Conservation (phyloP, 2,888 invertebrate species). For the Cheilosia scutellata region DNA sequence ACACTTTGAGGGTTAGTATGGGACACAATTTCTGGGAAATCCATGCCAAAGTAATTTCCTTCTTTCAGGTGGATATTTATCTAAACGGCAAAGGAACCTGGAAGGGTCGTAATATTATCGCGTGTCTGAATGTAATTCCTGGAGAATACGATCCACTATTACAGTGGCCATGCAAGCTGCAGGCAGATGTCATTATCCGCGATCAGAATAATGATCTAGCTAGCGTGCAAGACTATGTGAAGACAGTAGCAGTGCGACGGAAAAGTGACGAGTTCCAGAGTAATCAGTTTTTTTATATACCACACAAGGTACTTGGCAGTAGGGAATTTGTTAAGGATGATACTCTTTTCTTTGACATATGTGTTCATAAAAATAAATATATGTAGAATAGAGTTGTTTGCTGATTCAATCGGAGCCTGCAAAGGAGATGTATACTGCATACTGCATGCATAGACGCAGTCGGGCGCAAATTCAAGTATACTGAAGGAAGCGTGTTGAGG, state of each 20-base stretch:
- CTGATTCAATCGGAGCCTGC: background rate
- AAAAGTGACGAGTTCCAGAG: constrained; percentile 83
- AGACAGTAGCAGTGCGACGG: constrained; percentile 86
- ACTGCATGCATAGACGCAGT: too few species aligned
- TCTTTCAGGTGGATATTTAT: constrained; percentile 87
- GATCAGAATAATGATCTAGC: constrained; percentile 86
- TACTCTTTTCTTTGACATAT: constrained; percentile 82
- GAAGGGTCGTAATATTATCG: constrained; percentile 90
- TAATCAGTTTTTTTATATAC: constrained; percentile 83
- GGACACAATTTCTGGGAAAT: background rate
- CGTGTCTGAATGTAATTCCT: constrained; percentile 88
- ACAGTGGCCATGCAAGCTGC: constrained; percentile 90
- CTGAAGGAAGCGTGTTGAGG: too few species aligned
- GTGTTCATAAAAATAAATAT: constrained; percentile 77
- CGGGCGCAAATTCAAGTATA: too few species aligned
- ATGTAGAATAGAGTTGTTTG: constrained; percentile 4
- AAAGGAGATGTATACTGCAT: too few species aligned
- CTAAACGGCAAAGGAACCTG: constrained; percentile 91
- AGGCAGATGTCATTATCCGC: constrained; percentile 87
- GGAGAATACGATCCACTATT: constrained; percentile 90
- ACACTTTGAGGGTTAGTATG: constrained; percentile 87
- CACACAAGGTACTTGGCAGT: constrained; percentile 81
- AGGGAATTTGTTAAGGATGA: constrained; percentile 82
- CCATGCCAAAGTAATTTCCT: background rate
- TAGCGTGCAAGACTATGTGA: constrained; percentile 87